A percentile compares a stretch with the other conserved stretches of the same genome.
Conservation (phyloP, 2,113 vertebrate species). For the Dasyornis broadbenti region DNA sequence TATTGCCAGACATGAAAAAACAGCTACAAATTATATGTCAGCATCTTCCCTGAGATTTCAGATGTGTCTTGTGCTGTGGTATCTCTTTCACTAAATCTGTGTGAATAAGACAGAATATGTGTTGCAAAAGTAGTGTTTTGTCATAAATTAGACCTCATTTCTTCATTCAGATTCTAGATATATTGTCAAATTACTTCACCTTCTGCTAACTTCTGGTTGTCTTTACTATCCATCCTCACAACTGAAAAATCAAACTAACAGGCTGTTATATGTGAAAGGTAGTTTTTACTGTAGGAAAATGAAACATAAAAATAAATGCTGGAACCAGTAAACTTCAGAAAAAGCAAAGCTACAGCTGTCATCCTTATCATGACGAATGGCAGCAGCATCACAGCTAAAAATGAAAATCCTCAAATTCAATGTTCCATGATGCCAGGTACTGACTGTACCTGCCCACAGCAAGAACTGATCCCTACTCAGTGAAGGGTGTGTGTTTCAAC, state of each 20-base stretch:
- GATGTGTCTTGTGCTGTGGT: background rate
- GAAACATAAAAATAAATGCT: background rate
- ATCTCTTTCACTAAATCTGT: slow-evolving; percentile 4
- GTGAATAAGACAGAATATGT: slow-evolving; percentile 17
- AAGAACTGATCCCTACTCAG: background rate
- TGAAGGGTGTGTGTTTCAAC: background rate
- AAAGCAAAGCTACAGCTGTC: slow-evolving; percentile 18
- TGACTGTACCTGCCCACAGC: background rate
- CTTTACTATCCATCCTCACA: background rate
- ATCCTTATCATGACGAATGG: background rate
- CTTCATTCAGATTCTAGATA: slow-evolving; percentile 2
- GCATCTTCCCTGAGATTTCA: slow-evolving; percentile 26
- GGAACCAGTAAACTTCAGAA: background rate
- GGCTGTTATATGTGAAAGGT: background rate
- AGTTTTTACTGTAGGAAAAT: background rate
- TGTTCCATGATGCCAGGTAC: background rate
- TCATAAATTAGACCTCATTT: slow-evolving; percentile 47
- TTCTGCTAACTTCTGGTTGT: background rate
- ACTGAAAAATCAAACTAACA: background rate
- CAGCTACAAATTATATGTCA: slow-evolving; percentile 48
- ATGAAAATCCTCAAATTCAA: background rate
- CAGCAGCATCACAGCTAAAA: background rate
- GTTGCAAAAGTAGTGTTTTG: slow-evolving; percentile 2
- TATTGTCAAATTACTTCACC: background rate
- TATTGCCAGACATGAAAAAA: slow-evolving; percentile 38